Percentiles rank a stretch among this genome's conserved stretches.
Conservation (phyloP, 1,140 invertebrate genomes). For the Temnothorax nylanderi region DNA sequence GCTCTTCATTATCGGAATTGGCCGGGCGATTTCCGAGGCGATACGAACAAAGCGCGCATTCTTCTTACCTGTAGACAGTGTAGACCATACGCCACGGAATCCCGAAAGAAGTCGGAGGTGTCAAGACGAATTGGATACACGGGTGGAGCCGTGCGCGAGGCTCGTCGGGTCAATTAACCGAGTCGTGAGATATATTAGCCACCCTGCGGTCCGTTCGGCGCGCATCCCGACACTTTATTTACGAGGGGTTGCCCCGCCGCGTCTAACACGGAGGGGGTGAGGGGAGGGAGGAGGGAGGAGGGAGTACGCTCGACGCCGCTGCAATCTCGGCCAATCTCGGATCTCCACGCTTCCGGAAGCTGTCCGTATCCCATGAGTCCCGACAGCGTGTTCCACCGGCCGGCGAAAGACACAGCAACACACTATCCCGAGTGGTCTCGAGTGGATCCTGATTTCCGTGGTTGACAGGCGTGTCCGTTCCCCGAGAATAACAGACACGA, state of each 20-base stretch:
- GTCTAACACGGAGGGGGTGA: slow-evolving; percentile 46
- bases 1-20: slow-evolving; percentile 48
- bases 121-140: slow-evolving; percentile 73
- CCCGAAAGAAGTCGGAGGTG: slow-evolving; percentile 69
- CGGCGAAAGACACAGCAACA: neutral
- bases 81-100: slow-evolving; percentile 63
- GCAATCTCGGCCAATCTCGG: slow-evolving; percentile 76
- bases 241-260: slow-evolving; percentile 68
- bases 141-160: slow-evolving; percentile 59
- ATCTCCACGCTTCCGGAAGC: slow-evolving; percentile 84
- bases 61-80: slow-evolving; percentile 59
- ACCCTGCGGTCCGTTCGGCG: slow-evolving; percentile 67
- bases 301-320: slow-evolving; percentile 52
- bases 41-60: slow-evolving; percentile 68
- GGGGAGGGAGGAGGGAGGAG: neutral
- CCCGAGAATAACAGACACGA: slow-evolving; percentile 41
- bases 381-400: slow-evolving; percentile 23
- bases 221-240: slow-evolving; percentile 73
- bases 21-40: slow-evolving; percentile 53
- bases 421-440: neutral
- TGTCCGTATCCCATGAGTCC: slow-evolving; percentile 77
- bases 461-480: slow-evolving; percentile 33
- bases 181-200: slow-evolving; percentile 77
- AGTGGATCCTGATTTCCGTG: neutral
- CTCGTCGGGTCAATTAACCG: slow-evolving; percentile 79